Conservation (phyloP, 2,113 vertebrate species). For the Syngnathoides biaculeatus region DNA sequence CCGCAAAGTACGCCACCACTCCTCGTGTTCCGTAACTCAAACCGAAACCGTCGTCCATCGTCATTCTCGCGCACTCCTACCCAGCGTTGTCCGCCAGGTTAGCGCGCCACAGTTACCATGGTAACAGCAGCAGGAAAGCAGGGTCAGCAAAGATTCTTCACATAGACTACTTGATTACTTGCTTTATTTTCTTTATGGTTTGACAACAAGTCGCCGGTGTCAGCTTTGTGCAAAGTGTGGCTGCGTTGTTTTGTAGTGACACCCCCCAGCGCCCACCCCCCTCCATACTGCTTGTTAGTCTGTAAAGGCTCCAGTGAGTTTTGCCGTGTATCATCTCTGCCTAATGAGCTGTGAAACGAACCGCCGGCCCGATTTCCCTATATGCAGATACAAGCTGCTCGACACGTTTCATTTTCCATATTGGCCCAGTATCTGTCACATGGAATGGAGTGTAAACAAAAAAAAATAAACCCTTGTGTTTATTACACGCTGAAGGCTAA, state of each 20-base stretch:
- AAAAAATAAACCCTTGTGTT: neutral
- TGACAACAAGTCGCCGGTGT: conserved; percentile 17
- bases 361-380: conserved; percentile 25
- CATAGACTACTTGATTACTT: neutral
- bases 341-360: conserved; percentile 40
- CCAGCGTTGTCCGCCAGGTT: conserved; percentile 5
- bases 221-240: conserved; percentile 5
- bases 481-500: neutral
- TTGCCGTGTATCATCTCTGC: conserved; percentile 18
- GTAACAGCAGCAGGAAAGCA: conserved; percentile 15
- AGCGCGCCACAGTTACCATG: conserved; percentile 25
- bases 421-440: conserved; percentile 7
- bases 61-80: neutral
- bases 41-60: neutral
- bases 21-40: neutral
- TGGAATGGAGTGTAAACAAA: conserved; percentile 13
- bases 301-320: conserved; percentile 18
- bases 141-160: conserved; percentile 6
- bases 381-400: conserved; percentile 27
- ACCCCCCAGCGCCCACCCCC: too few relatives aligned
- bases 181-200: neutral
- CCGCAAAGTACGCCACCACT: neutral
- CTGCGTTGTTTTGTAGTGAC: conserved; percentile 10
- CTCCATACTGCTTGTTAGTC: conserved; percentile 19
- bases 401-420: conserved; percentile 23